Percentiles rank a stretch among this genome's conserved stretches.
phyloP scores from a whole-genome alignment of 1,140 invertebrate genomes.

The Drosophila lini region DNA sequence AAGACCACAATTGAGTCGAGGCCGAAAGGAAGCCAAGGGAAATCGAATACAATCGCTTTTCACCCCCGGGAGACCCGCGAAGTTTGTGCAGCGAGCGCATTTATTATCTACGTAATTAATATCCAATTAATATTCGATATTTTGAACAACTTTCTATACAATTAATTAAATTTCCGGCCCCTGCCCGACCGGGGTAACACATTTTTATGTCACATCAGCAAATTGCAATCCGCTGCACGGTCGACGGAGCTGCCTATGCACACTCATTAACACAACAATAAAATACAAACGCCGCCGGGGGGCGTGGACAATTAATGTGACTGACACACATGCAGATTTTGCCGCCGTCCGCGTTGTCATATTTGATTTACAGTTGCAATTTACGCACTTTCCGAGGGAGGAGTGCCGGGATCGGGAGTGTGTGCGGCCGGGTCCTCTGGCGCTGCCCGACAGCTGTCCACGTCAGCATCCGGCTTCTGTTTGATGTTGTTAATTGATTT shows the following conservation, averaged over 20 bases:
- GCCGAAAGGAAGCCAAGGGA: neutral
- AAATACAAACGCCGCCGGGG: constrained; percentile 52
- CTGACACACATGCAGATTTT: constrained; percentile 82
- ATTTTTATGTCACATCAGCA: constrained; percentile 81
- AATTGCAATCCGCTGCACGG: constrained; percentile 48
- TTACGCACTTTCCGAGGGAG: constrained; percentile 70
- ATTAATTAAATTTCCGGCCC: constrained; percentile 67
- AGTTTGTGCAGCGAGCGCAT: constrained; percentile 12
- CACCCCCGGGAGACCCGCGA: neutral
- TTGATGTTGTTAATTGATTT: constrained; percentile 84
- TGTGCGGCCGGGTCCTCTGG: constrained; percentile 6
- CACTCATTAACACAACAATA: constrained; percentile 82
- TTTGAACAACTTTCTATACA: constrained; percentile 56
- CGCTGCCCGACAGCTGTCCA: constrained; percentile 70
- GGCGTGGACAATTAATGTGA: constrained; percentile 78
- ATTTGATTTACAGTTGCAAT: constrained; percentile 84
- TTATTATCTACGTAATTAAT: constrained; percentile 66
- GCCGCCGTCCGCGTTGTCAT: constrained; percentile 76
- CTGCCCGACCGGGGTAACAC: constrained; percentile 57
- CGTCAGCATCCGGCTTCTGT: constrained; percentile 79
- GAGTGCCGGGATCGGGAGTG: constrained; percentile 7
- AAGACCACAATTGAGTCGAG: constrained; percentile 8
- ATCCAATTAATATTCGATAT: constrained; percentile 71
- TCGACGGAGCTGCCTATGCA: constrained; percentile 53
- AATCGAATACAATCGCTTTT: neutral